phyloP scores from a whole-genome alignment of 1,140 invertebrate species.

The Nephila pilipes region DNA sequence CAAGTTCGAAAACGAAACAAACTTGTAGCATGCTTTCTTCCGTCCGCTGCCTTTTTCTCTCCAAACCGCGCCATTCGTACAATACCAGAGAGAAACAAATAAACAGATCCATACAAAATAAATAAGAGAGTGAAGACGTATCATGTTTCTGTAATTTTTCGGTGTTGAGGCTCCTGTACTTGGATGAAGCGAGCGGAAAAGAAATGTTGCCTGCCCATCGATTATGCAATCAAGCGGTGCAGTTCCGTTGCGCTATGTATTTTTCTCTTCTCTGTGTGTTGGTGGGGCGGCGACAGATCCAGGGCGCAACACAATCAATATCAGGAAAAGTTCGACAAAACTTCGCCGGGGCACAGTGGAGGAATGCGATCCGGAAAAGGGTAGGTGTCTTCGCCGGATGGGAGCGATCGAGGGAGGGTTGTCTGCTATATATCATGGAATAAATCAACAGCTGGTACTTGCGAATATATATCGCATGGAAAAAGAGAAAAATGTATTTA shows the following conservation, averaged over 20 bases:
- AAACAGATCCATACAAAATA: background rate
- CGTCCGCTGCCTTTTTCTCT: background rate
- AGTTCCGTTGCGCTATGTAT: slow-evolving; percentile 69
- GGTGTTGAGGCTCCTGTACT: background rate
- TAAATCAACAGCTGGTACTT: too few species aligned
- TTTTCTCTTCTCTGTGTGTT: background rate
- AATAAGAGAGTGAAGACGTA: background rate
- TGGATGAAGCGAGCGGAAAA: background rate
- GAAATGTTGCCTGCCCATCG: slow-evolving; percentile 24
- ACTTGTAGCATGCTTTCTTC: slow-evolving; percentile 4
- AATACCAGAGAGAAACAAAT: background rate
- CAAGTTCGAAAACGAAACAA: background rate
- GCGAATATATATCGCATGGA: too few species aligned
- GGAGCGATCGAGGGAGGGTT: background rate
- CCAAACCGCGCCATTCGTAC: background rate
- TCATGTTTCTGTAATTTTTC: background rate
- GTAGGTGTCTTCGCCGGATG: background rate
- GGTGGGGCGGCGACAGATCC: slow-evolving; percentile 12
- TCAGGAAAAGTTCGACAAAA: slow-evolving; percentile 50
- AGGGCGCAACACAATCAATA: slow-evolving; percentile 66
- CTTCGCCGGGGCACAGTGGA: background rate
- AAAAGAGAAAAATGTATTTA: too few species aligned
- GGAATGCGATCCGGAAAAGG: background rate
- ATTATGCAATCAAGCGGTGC: slow-evolving; percentile 75
- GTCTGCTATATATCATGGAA: background rate